Percentiles rank a stretch among this genome's conserved stretches.
These are phyloP conservation scores for Tholera decimalis DNA, from an alignment of 2,888 invertebrate genomes.

Conservation along the genomic window DNA sequence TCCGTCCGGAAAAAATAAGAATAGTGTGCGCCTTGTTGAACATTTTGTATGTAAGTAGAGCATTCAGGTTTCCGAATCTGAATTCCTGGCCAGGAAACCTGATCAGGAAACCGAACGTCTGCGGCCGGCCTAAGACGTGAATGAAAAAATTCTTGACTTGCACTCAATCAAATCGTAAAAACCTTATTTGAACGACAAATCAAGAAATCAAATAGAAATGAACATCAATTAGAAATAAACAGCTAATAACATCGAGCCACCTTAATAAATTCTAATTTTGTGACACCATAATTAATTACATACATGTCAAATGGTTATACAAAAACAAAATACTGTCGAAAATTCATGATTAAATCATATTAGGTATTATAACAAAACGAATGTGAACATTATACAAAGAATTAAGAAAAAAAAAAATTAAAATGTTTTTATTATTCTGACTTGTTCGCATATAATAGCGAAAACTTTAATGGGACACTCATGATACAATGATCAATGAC, in stretches of 20 bases:
- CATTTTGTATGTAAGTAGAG: too few species aligned
- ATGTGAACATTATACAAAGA: slow-evolving; percentile 24
- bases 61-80: too few species aligned
- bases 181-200: slow-evolving; percentile 15
- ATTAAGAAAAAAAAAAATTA: slow-evolving; percentile 19
- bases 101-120: too few species aligned
- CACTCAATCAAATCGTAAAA: slow-evolving; percentile 29
- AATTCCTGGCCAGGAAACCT: too few species aligned
- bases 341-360: slow-evolving; percentile 52
- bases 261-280: slow-evolving; percentile 47
- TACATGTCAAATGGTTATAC: slow-evolving; percentile 29
- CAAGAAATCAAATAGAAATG: slow-evolving; percentile 26
- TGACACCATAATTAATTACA: slow-evolving; percentile 39
- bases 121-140: too few species aligned
- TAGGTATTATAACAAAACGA: slow-evolving; percentile 39
- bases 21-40: too few species aligned
- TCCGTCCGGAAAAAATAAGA: too few species aligned
- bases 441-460: background rate
- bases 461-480: slow-evolving; percentile 1
- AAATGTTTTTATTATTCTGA: slow-evolving; percentile 34
- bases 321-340: slow-evolving; percentile 45
- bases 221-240: slow-evolving; percentile 25
- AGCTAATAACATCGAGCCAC: slow-evolving; percentile 18
- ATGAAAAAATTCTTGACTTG: too few species aligned
- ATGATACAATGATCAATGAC: background rate